Base-by-base conservation (phyloP, 2,113 vertebrate species). In the Phoenicopterus ruber region DNA sequence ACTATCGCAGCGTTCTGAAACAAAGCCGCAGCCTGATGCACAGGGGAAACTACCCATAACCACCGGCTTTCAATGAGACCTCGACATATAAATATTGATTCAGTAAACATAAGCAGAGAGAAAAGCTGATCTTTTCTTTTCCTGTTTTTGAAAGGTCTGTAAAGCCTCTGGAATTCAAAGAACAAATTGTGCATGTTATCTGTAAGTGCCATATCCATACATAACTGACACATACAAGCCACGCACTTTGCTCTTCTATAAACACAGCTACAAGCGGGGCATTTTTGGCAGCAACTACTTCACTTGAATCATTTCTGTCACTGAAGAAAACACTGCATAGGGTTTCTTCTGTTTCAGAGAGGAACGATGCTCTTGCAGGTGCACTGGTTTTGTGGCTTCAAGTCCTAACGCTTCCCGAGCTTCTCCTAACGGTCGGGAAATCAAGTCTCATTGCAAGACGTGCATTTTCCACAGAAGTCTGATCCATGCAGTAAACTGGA, bases 311-410 rank as follows among this genome's bases (percentile, higher is more conserved):
- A 0, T 6, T 67, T 6, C 44, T 66, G 50, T 4, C 17, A 2
- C 22, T 7, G 15, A 4, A 25, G 29, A 38, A n/a, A 54, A 7
- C 42, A 10, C 9, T 47, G 3, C 17, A 1, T 2, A 17, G 67
- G 1, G 2, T 9, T 78, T 26, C 44, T 20, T 21, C 42, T 46
- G 0, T 2, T 28, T 3, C 4, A 49, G 38, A 16, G 25, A 36
- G 34, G 25, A 76, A 7, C 0, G 52, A 6, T 3, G 71, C 62
- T 3, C 29, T 26, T 26, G 40, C 32, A 32, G 28, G 25, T 4
- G 10, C 24, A 0, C 29, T 38, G 29, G 13, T 16, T 61, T 24
- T 36, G 18, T 1, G 29, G 38, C 10, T 77, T 50, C 54, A 9
- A n/a, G 26, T 12, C 42, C 26, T 19, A 11, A 20, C 2, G 1